phyloP scores from a whole-genome alignment of 2,888 invertebrate species.

The Aleiodes alternator region DNA sequence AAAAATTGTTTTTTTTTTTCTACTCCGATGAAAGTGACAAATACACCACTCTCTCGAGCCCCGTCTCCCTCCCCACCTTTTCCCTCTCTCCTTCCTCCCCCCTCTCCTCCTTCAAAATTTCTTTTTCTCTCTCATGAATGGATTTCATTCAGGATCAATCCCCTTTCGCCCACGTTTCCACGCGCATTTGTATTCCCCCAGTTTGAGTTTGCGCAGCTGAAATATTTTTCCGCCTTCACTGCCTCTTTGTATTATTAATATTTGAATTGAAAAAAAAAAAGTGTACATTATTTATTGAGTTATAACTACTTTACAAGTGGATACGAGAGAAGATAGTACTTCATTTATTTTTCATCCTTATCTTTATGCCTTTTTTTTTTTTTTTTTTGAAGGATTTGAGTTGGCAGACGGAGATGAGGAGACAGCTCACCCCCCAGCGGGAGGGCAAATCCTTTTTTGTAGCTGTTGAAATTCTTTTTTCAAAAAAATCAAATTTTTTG shows the following conservation, averaged over 20 bases:
- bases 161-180: slow-evolving; percentile 40
- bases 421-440: too few relatives aligned
- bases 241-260: background rate
- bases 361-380: background rate
- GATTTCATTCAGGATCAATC: slow-evolving; percentile 48
- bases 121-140: slow-evolving; percentile 48
- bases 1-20: too few relatives aligned
- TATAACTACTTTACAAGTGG: slow-evolving; percentile 12
- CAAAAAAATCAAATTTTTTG: too few relatives aligned
- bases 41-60: background rate
- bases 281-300: background rate
- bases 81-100: slow-evolving; percentile 6
- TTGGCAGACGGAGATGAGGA: background rate
- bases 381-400: slow-evolving; percentile 7
- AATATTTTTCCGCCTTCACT: slow-evolving; percentile 29
- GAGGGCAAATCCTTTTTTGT: too few relatives aligned
- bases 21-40: slow-evolving; percentile 15
- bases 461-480: too few relatives aligned
- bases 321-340: background rate
- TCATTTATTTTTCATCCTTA: background rate
- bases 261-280: background rate
- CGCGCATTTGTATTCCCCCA: slow-evolving; percentile 32
- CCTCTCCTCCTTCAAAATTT: slow-evolving; percentile 21
- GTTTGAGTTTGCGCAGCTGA: slow-evolving; percentile 63
- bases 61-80: background rate